phyloP scores from a whole-genome alignment of 2,797 vertebrate genomes.

The Tokudaia muenninki region DNA sequence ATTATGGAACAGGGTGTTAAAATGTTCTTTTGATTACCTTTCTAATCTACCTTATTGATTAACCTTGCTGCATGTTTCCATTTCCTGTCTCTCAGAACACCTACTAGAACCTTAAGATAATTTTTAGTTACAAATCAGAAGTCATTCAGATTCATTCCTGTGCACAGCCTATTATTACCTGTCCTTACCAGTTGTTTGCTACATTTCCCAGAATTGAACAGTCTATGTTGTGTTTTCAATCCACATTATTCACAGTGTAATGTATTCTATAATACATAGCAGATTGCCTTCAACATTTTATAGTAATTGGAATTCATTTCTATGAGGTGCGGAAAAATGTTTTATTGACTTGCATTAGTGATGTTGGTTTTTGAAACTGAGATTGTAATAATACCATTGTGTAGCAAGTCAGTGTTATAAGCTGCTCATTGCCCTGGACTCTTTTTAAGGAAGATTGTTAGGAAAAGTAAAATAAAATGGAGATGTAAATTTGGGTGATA shows the following conservation, averaged over 20 bases:
- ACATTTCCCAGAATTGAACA: neutral
- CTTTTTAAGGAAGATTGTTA: neutral
- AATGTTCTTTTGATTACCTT: neutral
- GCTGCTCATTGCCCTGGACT: neutral
- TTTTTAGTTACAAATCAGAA: neutral
- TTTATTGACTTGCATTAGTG: neutral
- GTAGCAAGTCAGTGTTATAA: neutral
- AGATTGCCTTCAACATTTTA: neutral
- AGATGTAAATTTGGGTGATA: neutral
- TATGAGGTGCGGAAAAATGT: neutral
- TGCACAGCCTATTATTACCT: neutral
- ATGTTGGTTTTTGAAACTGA: neutral
- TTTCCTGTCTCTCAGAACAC: neutral
- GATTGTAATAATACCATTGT: neutral
- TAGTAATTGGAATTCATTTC: slow-evolving; percentile 32
- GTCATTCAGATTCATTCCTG: neutral
- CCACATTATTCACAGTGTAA: neutral
- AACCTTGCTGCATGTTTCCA: neutral
- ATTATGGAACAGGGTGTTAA: neutral
- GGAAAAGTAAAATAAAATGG: neutral
- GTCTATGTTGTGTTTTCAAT: neutral
- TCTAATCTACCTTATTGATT: neutral
- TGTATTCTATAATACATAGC: neutral
- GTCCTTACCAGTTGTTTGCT: neutral
- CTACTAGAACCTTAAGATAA: neutral